These are phyloP conservation scores for Bucorvus abyssinicus DNA, from an alignment of 2,797 vertebrate genomes.

Conservation along the genomic window DNA sequence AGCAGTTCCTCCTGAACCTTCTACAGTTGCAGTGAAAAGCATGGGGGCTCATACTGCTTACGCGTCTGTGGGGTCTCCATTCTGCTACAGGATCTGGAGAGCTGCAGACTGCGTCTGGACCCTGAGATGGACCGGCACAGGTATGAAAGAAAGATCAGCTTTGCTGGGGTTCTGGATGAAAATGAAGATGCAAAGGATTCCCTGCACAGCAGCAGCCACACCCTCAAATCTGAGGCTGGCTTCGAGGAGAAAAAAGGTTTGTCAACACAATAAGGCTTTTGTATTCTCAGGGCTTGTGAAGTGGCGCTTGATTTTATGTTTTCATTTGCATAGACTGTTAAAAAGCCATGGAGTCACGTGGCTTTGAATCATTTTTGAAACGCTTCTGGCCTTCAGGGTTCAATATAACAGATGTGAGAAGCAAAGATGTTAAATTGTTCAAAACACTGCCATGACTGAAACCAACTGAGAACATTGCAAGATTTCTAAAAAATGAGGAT, in stretches of 20 bases:
- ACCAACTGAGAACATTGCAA: not conserved
- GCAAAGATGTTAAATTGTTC: conserved; percentile 44
- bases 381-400: not conserved
- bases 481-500: not conserved
- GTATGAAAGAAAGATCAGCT: conserved; percentile 99
- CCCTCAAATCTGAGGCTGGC: conserved; percentile 93
- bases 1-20: not conserved
- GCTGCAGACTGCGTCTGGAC: conserved; percentile 91
- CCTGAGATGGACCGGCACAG: conserved; percentile 94
- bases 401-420: conserved; percentile 38
- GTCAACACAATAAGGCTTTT: conserved; percentile 35
- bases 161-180: conserved; percentile 96
- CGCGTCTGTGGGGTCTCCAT: not conserved
- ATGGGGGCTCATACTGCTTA: not conserved
- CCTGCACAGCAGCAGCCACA: conserved; percentile 98
- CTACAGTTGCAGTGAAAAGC: not conserved
- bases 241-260: conserved; percentile 93
- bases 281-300: conserved; percentile 33
- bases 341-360: conserved; percentile 38
- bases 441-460: conserved; percentile 18
- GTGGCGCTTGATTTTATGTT: conserved; percentile 46
- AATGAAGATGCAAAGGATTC: conserved; percentile 94
- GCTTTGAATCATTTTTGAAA: conserved; percentile 34
- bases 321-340: conserved; percentile 34
- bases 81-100: conserved; percentile 88